Evolutionary conservation across 1,140 invertebrate genomes (phyloP).

Genomic region (Semibalanus balanoides): DNA sequence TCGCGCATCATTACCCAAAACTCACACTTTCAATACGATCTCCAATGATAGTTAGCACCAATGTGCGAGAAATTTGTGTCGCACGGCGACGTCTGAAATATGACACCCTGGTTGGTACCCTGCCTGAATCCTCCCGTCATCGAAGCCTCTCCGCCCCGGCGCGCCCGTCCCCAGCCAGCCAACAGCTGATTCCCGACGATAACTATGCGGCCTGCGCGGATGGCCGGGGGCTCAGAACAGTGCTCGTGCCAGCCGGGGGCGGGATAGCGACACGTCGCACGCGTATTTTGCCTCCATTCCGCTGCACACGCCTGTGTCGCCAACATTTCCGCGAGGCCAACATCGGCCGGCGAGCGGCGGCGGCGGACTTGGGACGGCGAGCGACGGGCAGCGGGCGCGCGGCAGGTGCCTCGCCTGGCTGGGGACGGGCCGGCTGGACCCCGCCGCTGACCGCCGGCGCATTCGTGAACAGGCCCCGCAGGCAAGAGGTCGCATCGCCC

Average conservation of each 20-base stretch:
- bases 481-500: neutral
- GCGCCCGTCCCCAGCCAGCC: neutral
- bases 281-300: neutral
- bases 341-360: too few relatives aligned
- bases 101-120: neutral
- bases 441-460: too few relatives aligned
- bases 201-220: neutral
- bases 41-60: too few relatives aligned
- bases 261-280: too few relatives aligned
- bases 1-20: too few relatives aligned
- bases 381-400: too few relatives aligned
- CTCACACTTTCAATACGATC: too few relatives aligned
- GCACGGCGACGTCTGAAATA: neutral
- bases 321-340: neutral
- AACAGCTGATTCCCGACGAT: neutral
- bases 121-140: neutral
- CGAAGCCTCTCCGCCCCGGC: neutral
- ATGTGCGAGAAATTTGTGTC: neutral
- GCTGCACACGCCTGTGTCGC: neutral
- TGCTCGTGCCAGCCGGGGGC: too few relatives aligned
- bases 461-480: slow-evolving; percentile 1
- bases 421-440: neutral
- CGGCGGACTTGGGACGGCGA: too few relatives aligned
- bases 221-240: too few relatives aligned
- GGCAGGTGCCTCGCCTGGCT: neutral